phyloP scores from a whole-genome alignment of 2,113 vertebrate species.

The mouse (Mus musculus) region GRCm39 chr3:156633501-156634000 shows the following conservation, averaged over 20 bases:
- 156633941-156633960: slow-evolving; percentile 47
- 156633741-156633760: not conserved
- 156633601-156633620: not conserved
- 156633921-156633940: not conserved
- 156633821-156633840: not conserved
- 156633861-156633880: slow-evolving; percentile 46
- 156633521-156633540: not conserved
- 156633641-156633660: not conserved
- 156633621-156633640: not conserved
- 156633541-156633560: not conserved
- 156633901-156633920: slow-evolving; percentile 17
- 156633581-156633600: not conserved
- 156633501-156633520: not conserved
- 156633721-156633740: not conserved
- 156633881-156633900: slow-evolving; percentile 47
- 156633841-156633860: not conserved
- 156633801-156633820: not conserved
- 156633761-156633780: not conserved
- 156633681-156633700: not conserved
- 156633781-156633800: slow-evolving; percentile 10
- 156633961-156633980: not conserved
- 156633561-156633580: not conserved
- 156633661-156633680: not conserved
- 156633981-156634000: slow-evolving; percentile 25
- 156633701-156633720: not conserved